phyloP scores from a whole-genome alignment of 2,113 vertebrate genomes.

The Hiodon alosoides region DNA sequence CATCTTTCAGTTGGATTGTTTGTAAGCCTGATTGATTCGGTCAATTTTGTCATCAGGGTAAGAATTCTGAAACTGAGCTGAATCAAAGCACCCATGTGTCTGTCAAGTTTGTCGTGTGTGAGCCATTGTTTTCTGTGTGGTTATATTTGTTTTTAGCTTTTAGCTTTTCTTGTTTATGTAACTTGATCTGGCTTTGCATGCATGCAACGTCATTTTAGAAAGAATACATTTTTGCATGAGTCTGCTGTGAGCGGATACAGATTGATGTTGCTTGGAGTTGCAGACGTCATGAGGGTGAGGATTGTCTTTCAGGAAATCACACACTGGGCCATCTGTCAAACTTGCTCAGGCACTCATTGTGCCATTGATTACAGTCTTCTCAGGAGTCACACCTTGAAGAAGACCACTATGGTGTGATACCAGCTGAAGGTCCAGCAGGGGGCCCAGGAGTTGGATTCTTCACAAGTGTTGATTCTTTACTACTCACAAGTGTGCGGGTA shows the following conservation, averaged over 20 bases:
- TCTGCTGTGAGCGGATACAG: not conserved
- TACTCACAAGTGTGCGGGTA: not conserved
- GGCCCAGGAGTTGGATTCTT: not conserved
- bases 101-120: not conserved
- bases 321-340: constrained; percentile 1
- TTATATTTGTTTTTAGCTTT: not conserved
- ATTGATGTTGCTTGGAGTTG: not conserved
- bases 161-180: too few relatives aligned
- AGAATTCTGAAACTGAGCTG: too few relatives aligned
- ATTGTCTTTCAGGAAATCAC: constrained; percentile 6
- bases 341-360: not conserved
- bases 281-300: not conserved
- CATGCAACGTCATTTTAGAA: not conserved
- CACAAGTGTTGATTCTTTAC: not conserved
- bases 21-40: too few relatives aligned
- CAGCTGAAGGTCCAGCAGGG: not conserved
- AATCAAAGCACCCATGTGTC: not conserved
- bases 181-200: not conserved
- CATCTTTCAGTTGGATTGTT: too few relatives aligned
- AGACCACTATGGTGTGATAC: not conserved
- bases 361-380: not conserved
- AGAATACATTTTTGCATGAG: not conserved
- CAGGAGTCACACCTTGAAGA: not conserved
- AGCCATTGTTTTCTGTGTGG: not conserved
- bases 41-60: too few relatives aligned